Conservation (phyloP, 1,140 invertebrate species). For the Hycleus cichorii region DNA sequence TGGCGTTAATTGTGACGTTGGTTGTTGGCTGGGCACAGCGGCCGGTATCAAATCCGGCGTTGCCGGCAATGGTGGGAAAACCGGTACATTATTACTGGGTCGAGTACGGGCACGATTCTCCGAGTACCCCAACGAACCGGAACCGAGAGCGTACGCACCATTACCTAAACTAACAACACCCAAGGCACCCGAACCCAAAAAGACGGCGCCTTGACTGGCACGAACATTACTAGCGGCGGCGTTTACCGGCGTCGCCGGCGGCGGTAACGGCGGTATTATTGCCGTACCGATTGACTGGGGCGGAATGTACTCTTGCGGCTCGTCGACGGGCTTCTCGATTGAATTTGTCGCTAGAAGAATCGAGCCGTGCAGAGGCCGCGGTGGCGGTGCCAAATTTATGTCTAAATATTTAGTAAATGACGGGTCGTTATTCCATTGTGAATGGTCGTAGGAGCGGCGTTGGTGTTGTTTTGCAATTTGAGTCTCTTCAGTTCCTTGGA, state of each 20-base stretch:
- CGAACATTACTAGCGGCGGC: constrained; percentile 31
- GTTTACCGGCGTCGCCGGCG: constrained; percentile 29
- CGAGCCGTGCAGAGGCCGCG: background rate
- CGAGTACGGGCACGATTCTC: constrained; percentile 21
- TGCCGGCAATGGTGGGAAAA: constrained; percentile 25
- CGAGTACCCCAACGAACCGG: constrained; percentile 30
- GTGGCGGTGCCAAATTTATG: constrained; percentile 1
- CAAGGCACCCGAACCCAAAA: constrained; percentile 31
- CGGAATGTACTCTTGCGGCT: constrained; percentile 21
- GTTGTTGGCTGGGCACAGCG: constrained; percentile 24
- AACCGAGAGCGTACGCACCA: constrained; percentile 29
- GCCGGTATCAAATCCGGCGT: constrained; percentile 27
- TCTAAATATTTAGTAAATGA: background rate
- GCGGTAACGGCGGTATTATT: constrained; percentile 26
- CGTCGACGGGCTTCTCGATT: constrained; percentile 30
- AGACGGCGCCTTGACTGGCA: constrained; percentile 23
- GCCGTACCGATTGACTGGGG: constrained; percentile 22
- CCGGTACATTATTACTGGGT: constrained; percentile 17
- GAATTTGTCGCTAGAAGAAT: constrained; percentile 16
- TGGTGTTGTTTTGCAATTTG: no score
- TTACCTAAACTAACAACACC: constrained; percentile 30
- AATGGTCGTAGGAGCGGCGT: no score
- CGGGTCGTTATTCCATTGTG: no score
- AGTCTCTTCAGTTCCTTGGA: no score
- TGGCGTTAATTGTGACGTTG: constrained; percentile 4